Percentiles rank a stretch among this genome's conserved stretches.
Conservation (phyloP, 2,113 vertebrate genomes). For the Picathartes gymnocephalus region DNA sequence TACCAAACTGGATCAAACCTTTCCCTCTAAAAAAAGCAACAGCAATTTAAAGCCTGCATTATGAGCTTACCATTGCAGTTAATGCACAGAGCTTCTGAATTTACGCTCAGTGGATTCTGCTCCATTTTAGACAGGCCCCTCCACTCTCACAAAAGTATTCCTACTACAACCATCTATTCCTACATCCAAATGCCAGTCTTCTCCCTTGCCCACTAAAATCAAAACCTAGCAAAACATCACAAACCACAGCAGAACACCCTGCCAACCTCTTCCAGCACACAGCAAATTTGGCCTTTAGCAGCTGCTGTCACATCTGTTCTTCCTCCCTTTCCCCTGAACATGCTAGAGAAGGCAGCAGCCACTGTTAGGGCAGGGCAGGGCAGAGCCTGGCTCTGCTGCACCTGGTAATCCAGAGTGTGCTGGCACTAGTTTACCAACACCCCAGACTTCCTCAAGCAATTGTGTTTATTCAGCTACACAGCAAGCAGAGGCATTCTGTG, state of each 20-base stretch:
- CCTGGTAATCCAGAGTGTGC: neutral
- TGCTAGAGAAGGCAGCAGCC: neutral
- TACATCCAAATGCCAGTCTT: neutral
- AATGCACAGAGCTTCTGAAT: neutral
- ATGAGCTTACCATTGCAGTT: neutral
- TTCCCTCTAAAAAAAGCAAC: neutral
- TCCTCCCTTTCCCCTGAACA: neutral
- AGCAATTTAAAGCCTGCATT: neutral
- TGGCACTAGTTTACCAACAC: neutral
- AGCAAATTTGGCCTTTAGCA: neutral
- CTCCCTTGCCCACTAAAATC: neutral
- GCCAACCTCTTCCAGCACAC: neutral
- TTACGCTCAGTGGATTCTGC: neutral
- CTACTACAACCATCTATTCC: neutral
- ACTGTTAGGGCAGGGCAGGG: neutral
- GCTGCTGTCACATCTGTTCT: neutral
- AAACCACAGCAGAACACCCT: neutral
- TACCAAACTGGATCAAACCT: neutral
- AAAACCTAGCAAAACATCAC: neutral
- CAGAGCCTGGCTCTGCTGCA: neutral
- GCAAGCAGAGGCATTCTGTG: neutral
- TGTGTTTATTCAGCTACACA: neutral
- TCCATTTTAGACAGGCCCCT: neutral
- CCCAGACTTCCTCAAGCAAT: neutral
- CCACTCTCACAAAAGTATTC: neutral